Percentiles rank a stretch among this genome's conserved stretches.
Conservation (phyloP, 2,797 vertebrate species). For the Protosalanx chinensis region DNA sequence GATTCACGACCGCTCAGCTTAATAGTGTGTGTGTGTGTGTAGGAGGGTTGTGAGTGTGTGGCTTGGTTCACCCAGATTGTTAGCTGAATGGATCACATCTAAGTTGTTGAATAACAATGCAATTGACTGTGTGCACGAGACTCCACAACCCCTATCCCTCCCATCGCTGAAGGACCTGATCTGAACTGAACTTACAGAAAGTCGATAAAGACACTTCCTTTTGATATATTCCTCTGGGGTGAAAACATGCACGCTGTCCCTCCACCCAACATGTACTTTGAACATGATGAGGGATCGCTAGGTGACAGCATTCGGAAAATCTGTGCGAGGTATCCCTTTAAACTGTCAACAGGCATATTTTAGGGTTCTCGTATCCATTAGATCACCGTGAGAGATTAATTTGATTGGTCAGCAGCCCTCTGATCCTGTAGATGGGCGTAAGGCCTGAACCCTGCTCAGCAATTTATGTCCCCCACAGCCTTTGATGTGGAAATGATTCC, state of each 20-base stretch:
- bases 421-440: constrained; percentile 27
- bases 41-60: background rate
- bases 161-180: background rate
- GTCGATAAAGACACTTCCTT: background rate
- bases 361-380: background rate
- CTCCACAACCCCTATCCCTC: background rate
- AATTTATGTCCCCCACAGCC: background rate
- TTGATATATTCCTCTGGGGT: background rate
- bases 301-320: background rate
- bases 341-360: constrained; percentile 35
- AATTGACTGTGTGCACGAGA: no score
- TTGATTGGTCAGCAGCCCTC: constrained; percentile 49
- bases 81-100: no score
- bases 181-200: background rate
- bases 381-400: constrained; percentile 10
- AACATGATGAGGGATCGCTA: background rate
- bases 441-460: background rate
- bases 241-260: background rate
- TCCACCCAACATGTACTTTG: background rate
- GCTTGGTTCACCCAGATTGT: no score
- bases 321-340: background rate
- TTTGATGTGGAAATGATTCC: constrained; percentile 52
- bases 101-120: no score
- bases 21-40: no score
- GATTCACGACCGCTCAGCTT: no score